Evolutionary conservation across 2,113 vertebrate genomes (phyloP).

Genomic region (Nettapus auritus): DNA sequence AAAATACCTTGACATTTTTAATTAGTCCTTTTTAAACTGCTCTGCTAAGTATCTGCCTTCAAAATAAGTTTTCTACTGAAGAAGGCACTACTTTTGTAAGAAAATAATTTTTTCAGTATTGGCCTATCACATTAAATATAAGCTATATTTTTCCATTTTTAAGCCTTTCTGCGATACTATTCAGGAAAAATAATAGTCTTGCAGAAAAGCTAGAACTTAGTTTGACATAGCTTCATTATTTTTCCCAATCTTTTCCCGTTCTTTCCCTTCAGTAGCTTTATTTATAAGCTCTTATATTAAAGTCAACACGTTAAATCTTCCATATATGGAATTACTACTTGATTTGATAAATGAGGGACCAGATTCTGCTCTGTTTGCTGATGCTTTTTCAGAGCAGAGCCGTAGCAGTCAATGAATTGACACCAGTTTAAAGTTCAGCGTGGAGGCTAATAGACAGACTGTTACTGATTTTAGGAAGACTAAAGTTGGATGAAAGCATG

Average conservation of each 20-base stretch:
- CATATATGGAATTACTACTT: constrained; percentile 13
- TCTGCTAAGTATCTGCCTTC: not conserved
- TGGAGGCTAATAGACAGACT: not conserved
- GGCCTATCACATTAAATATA: not conserved
- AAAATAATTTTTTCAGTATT: not conserved
- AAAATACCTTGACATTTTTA: not conserved
- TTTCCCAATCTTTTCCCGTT: not conserved
- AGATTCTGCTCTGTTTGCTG: not conserved
- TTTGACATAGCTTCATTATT: constrained; percentile 9
- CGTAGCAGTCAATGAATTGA: not conserved
- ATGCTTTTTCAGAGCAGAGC: not conserved
- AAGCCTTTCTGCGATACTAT: not conserved
- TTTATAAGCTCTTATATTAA: constrained; percentile 41
- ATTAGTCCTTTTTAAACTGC: not conserved
- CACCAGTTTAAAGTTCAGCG: not conserved
- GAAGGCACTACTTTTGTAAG: not conserved
- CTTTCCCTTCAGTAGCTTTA: constrained; percentile 11
- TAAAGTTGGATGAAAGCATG: not conserved
- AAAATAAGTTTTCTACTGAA: not conserved
- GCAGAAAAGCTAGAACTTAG: not conserved
- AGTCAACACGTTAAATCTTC: not conserved
- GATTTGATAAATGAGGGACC: not conserved
- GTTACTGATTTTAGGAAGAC: not conserved
- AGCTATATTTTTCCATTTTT: not conserved
- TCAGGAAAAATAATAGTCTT: not conserved